Conservation (phyloP, 1,140 invertebrate species). For the Adoxophyes honmai region DNA sequence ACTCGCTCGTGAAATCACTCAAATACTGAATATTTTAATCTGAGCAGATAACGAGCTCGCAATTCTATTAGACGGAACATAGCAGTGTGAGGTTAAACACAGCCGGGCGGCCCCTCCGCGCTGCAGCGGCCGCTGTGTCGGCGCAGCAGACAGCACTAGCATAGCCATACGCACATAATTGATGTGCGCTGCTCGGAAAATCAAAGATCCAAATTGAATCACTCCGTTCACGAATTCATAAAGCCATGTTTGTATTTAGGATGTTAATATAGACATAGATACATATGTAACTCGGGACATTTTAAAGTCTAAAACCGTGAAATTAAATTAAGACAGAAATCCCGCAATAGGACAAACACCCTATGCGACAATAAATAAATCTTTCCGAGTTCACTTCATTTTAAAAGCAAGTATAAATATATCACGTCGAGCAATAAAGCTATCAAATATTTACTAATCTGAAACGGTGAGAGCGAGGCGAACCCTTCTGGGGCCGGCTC, state of each 20-base stretch:
- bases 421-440: conserved; percentile 69
- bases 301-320: too few species aligned
- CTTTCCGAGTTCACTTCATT: conserved; percentile 35
- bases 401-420: conserved; percentile 59
- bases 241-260: too few species aligned
- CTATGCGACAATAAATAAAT: conserved; percentile 15
- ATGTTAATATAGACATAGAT: too few species aligned
- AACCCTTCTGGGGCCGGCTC: conserved; percentile 66
- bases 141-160: too few species aligned
- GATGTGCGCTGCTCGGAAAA: background rate
- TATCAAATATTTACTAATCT: conserved; percentile 77
- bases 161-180: background rate
- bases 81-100: conserved; percentile 68
- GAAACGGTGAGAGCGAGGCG: conserved; percentile 59
- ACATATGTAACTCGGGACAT: too few species aligned
- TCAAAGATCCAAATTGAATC: conserved; percentile 6
- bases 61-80: conserved; percentile 76
- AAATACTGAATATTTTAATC: conserved; percentile 78
- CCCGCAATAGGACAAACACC: conserved; percentile 11
- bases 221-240: background rate
- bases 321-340: background rate
- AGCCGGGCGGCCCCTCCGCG: conserved; percentile 28
- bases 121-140: conserved; percentile 18
- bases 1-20: conserved; percentile 76
- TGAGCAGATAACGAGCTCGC: conserved; percentile 76